Evolutionary conservation across 2,888 invertebrate genomes (phyloP), one percentile per base, ranked within the genome.

Genomic region (Tenthredo amoena): DNA sequence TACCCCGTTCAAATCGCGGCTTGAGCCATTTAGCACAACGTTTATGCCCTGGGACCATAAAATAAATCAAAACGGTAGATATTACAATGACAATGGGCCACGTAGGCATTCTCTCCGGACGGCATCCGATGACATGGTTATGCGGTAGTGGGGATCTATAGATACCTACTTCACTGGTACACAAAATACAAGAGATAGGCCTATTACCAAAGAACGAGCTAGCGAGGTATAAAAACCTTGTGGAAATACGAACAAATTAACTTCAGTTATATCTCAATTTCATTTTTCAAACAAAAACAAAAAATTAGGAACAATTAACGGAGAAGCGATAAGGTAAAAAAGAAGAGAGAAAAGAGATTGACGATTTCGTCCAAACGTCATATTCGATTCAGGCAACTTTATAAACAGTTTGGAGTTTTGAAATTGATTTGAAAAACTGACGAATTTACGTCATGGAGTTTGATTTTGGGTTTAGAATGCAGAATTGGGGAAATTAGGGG

Each of bases 71-170:
- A 91, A 90, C 89, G 87, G 87, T 87, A 89, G 87, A 89, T 88
- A 89, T 92, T 91, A 91, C 86, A 92, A 92, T 91, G 90, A 91
- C 91, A 91, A 91, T 90, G 88, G 89, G 79, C 86, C 87, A 87
- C 88, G 89, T 86, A 88, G 88, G 88, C 85, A 81, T 88, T 88
- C 87, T 87, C 85, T 68, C 85, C 86, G 87, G 86, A 88, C 86
- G 88, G 88, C 86, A 88, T 87, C 87, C 87, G 88, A 88, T 88
- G 88, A 88, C 88, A 88, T 82, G 88, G 87, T 88, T 88, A 88
- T 87, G 87, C 87, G 87, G 72, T 86, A 85, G 86, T 62, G 85
- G 87, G 88, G 87, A 87, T 86, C 81, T 62, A 81, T 81, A 62
- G 81, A 81, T 81, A 81, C 81, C 37, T 79, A 79, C 58, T 15